Base-by-base conservation (phyloP, 23 tunicate species). In the Pegea sp. region DNA sequence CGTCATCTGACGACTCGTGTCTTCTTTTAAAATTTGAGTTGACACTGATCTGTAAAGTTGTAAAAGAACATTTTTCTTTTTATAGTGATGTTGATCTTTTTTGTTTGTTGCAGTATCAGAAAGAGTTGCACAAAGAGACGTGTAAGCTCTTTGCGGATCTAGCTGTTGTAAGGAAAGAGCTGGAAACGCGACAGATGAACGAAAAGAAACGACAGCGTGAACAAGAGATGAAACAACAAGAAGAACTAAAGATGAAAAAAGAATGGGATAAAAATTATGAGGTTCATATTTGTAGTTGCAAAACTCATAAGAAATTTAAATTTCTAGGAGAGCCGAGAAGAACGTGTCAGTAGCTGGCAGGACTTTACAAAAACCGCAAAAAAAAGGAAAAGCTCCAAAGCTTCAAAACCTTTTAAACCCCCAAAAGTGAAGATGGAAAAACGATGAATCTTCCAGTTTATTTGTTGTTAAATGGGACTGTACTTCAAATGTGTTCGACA, bases 231-330 rank as follows among this genome's bases (percentile, higher is more conserved):
- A 81, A 76, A 55, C 64, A 62, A 42, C 72, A 90, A 66, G 76
- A 70, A 43, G 71, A 70, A 58, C 57, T 31, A 26, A 71, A 78
- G 44, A 42, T 59, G 42, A 84, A 90, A 49, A 77, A 77, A 48
- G 98, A 77, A 67, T 90, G 98, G 98, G 71, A 84, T 54, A 84
- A 84, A 63, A 84, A 84, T 57, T 84, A 58, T 48, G 95, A 84
- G 64, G 81, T 73, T 34, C n/a, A 8, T n/a, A 4, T 52, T 2
- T 6, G n/a, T n/a, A n/a, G n/a, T n/a, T n/a, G n/a, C n/a, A n/a
- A n/a, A n/a, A n/a, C n/a, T n/a, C n/a, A n/a, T n/a, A n/a, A n/a
- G n/a, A n/a, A n/a, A n/a, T n/a, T n/a, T n/a, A n/a, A n/a, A 23
- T 38, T 54, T 56, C 3, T 59, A 64, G 70, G 95, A 84, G 48